phyloP scores from a whole-genome alignment of 2,797 vertebrate species.

The Odontamblyopus rebecca region DNA sequence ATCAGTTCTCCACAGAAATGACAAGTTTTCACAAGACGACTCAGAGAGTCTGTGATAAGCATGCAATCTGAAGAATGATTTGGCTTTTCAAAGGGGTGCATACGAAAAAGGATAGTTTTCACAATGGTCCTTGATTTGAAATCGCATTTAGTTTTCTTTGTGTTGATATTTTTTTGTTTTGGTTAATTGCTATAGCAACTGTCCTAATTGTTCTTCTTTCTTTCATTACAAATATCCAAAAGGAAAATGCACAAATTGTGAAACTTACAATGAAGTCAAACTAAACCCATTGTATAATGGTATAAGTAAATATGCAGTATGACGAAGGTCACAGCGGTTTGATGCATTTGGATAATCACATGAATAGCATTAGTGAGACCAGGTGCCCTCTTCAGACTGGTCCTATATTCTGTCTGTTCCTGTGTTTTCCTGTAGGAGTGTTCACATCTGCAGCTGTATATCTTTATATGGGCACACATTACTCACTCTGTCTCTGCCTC shows the following conservation, averaged over 20 bases:
- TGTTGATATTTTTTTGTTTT: neutral
- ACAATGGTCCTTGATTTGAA: neutral
- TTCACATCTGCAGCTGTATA: neutral
- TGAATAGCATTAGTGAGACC: slow-evolving; percentile 13
- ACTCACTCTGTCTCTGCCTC: neutral
- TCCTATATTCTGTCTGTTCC: slow-evolving; percentile 18
- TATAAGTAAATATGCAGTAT: too few species aligned
- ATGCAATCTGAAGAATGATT: slow-evolving; percentile 31
- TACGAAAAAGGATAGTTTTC: slow-evolving; percentile 21
- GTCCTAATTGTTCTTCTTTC: too few species aligned
- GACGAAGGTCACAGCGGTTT: neutral
- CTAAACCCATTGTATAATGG: too few species aligned
- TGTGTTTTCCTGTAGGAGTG: slow-evolving; percentile 5
- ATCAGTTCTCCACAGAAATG: slow-evolving; percentile 35
- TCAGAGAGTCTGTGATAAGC: slow-evolving; percentile 22
- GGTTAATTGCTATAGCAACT: neutral
- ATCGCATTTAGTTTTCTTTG: neutral
- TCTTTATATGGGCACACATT: neutral
- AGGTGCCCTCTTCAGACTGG: neutral
- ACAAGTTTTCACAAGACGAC: slow-evolving; percentile 36
- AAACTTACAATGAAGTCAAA: too few species aligned
- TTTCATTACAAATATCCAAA: too few species aligned
- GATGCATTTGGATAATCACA: neutral
- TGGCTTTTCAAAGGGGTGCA: slow-evolving; percentile 34
- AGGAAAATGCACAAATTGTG: too few species aligned